Conservation (phyloP, 2,797 vertebrate genomes). For the Myiotriccus ornatus region DNA sequence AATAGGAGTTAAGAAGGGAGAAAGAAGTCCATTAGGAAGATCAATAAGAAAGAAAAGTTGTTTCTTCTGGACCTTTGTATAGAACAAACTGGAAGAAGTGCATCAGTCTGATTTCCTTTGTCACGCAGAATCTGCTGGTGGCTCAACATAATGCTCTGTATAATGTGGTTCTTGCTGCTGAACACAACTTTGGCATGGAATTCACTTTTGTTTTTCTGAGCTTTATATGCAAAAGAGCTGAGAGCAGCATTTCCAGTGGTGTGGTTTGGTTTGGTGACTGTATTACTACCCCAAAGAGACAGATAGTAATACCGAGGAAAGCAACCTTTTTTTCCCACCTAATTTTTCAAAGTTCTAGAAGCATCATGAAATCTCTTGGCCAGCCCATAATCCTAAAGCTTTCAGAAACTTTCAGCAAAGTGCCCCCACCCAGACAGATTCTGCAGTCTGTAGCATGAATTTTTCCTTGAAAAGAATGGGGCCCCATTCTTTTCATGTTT, state of each 20-base stretch:
- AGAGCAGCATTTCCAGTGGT: neutral
- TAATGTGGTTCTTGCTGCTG: neutral
- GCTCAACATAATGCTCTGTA: neutral
- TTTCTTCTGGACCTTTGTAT: neutral
- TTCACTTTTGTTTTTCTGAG: neutral
- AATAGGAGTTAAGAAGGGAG: neutral
- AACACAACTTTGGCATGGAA: neutral
- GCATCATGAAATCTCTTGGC: neutral
- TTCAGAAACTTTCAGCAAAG: neutral
- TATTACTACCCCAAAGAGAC: neutral
- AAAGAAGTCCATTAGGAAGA: neutral
- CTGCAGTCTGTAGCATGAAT: neutral
- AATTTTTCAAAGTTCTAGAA: neutral
- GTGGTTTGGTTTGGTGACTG: neutral
- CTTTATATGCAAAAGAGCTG: neutral
- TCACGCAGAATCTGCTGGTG: neutral
- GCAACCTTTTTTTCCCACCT: neutral
- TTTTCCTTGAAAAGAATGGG: constrained; percentile 23
- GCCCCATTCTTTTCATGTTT: constrained; percentile 48
- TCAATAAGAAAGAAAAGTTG: neutral
- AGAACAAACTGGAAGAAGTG: neutral
- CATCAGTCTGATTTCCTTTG: neutral
- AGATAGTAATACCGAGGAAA: neutral
- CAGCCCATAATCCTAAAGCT: neutral
- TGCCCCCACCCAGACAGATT: neutral